These are phyloP conservation scores for Bolborhynchus lineola DNA, from an alignment of 2,113 vertebrate genomes.

Conservation along the genomic window DNA sequence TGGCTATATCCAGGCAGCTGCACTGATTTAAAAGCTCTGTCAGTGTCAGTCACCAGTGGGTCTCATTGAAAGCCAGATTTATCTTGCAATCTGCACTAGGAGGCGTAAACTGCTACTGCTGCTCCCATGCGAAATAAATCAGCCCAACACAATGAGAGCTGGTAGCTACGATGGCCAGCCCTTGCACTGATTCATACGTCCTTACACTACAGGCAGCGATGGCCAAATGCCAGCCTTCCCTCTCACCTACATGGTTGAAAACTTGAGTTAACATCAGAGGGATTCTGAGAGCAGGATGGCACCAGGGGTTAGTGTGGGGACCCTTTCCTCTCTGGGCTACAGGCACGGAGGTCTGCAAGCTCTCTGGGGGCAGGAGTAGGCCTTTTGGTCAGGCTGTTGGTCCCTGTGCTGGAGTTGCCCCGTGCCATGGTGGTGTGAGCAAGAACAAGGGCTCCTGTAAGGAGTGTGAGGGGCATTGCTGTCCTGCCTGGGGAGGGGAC, in stretches of 20 bases:
- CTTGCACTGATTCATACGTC: not conserved
- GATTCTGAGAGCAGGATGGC: not conserved
- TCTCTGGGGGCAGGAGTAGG: not conserved
- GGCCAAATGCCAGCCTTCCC: not conserved
- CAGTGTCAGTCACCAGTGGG: constrained; percentile 47
- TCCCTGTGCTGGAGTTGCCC: not conserved
- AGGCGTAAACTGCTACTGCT: constrained; percentile 32
- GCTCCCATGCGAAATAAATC: constrained; percentile 55
- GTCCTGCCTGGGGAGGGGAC: not conserved
- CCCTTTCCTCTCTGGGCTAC: not conserved
- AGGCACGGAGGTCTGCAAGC: not conserved
- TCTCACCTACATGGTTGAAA: not conserved
- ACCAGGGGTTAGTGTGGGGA: fast-evolving
- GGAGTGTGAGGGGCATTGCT: fast-evolving
- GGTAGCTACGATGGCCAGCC: not conserved
- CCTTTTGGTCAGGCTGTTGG: not conserved
- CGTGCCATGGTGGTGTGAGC: fast-evolving
- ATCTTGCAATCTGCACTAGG: constrained; percentile 51
- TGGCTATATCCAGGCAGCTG: not conserved
- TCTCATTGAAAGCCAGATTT: constrained; percentile 55
- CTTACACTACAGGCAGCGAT: fast-evolving
- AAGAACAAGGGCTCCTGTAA: not conserved
- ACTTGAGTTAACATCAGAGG: not conserved
- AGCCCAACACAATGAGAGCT: not conserved
- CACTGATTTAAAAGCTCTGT: constrained; percentile 18